phyloP scores from a whole-genome alignment of 2,113 vertebrate genomes.

The Strix uralensis region DNA sequence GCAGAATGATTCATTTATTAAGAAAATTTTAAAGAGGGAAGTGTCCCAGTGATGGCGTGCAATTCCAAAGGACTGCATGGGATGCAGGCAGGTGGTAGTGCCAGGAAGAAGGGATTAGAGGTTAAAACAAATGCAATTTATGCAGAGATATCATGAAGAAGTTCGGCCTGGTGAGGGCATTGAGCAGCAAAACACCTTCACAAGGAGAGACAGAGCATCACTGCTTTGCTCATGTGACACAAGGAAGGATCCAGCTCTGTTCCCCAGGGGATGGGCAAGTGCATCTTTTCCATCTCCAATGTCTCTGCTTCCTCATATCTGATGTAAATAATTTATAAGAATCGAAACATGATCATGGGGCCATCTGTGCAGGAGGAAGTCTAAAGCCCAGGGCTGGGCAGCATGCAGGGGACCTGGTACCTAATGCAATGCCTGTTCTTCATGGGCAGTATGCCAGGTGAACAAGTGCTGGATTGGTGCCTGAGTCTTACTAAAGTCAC shows the following conservation, averaged over 20 bases:
- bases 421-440: neutral
- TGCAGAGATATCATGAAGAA: neutral
- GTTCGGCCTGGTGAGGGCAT: neutral
- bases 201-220: neutral
- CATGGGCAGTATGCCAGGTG: neutral
- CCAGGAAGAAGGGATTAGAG: neutral
- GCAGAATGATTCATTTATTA: neutral
- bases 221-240: neutral
- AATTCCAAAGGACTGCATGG: neutral
- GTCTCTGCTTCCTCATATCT: conserved; percentile 18
- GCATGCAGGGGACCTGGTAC: neutral
- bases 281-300: conserved; percentile 55
- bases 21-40: neutral
- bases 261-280: neutral
- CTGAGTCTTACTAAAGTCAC: neutral
- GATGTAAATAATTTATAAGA: conserved; percentile 57
- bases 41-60: neutral
- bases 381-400: neutral
- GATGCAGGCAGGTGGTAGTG: neutral
- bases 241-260: neutral
- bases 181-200: neutral
- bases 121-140: neutral
- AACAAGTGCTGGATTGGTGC: neutral
- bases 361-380: conserved; percentile 7
- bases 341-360: conserved; percentile 16